Percentiles rank a stretch among this genome's conserved stretches.
These are phyloP conservation scores for Scaptodrosophila lebanonensis DNA, from an alignment of 1,140 invertebrate genomes.

Conservation along the genomic window DNA sequence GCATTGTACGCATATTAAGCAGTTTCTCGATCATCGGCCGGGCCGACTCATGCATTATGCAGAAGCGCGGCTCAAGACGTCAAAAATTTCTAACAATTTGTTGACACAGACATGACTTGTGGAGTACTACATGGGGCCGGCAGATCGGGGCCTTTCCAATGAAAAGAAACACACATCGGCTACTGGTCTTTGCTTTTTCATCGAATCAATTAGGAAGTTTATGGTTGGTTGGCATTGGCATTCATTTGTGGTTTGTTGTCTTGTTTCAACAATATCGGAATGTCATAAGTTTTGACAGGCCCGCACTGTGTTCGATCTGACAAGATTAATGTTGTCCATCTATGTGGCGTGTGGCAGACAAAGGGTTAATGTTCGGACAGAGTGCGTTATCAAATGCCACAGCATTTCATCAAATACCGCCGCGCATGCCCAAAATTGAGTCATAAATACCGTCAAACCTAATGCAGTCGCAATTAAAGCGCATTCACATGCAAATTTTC, in stretches of 20 bases:
- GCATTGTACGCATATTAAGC: constrained; percentile 45
- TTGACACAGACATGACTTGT: constrained; percentile 12
- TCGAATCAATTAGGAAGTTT: constrained; percentile 55
- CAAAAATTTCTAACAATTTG: constrained; percentile 53
- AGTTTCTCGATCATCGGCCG: constrained; percentile 18
- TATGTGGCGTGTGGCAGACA: no score
- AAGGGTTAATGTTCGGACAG: not conserved
- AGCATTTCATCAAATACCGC: not conserved
- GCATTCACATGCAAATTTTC: constrained; percentile 47
- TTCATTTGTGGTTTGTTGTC: constrained; percentile 43
- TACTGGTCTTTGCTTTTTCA: constrained; percentile 48
- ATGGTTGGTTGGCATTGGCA: constrained; percentile 49
- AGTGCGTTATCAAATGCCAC: constrained; percentile 20
- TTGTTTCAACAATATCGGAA: constrained; percentile 30
- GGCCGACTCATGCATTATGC: constrained; percentile 67
- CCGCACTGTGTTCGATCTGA: constrained; percentile 4
- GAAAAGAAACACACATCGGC: constrained; percentile 9
- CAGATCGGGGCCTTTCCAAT: not conserved
- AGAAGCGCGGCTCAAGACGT: constrained; percentile 52
- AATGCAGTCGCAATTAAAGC: constrained; percentile 43
- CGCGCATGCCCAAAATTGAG: constrained; percentile 28
- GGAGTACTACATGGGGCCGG: no score
- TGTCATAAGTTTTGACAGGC: constrained; percentile 47
- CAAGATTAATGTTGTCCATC: no score
- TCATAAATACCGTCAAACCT: constrained; percentile 26